Evolutionary conservation across 2,797 vertebrate genomes (phyloP), one percentile per base, ranked within the genome.

Genomic region (Sebastes vulpes): DNA sequence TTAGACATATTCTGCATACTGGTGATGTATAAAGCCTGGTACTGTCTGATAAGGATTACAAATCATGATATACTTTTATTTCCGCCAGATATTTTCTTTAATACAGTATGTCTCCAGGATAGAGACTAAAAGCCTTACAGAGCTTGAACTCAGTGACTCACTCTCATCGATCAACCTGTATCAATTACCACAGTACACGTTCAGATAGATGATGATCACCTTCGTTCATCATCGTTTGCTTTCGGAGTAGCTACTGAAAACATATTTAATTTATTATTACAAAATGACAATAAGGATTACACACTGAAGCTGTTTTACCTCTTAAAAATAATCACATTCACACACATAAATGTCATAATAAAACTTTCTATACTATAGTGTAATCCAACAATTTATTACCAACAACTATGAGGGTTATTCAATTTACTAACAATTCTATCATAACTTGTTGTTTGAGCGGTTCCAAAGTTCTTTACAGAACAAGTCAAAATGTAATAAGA

Each of bases 91-190:
- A 31, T 31, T 52, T 26, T 46, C 0, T 53, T 21, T 64, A 73
- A 74, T 74, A 10, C 29, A 79, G 58, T 16, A 52, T 75, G 48
- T 82, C 38, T 84, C 48, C 28, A 29, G 79, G 67, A 57, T 38
- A 73, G 6, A 74, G 78, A 77, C 65, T 70, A 35, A 69, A 83
- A 72, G 73, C 63, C 35, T 31, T 32, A 42, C 23, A 72, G 42
- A 61, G 50, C 42, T 77, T 56, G 20, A 82, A 76, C 53, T 65
- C 48, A 54, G 66, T 89, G 89, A 92, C 66, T 92, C 84, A 88
- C 31, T 72, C 26, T 38, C 20, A 90, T 81, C 28, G 23, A 68
- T 91, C 78, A 61, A 57, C 71, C 20, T 72, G 60, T 79, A 81
- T 83, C 82, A 84, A 2, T 88, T 75, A 66, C 73, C 67, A 3